A percentile compares a stretch with the other conserved stretches of the same genome.
Evolutionary conservation across 2,113 vertebrate species (phyloP).

Genomic region (Bostrychus sinensis): DNA sequence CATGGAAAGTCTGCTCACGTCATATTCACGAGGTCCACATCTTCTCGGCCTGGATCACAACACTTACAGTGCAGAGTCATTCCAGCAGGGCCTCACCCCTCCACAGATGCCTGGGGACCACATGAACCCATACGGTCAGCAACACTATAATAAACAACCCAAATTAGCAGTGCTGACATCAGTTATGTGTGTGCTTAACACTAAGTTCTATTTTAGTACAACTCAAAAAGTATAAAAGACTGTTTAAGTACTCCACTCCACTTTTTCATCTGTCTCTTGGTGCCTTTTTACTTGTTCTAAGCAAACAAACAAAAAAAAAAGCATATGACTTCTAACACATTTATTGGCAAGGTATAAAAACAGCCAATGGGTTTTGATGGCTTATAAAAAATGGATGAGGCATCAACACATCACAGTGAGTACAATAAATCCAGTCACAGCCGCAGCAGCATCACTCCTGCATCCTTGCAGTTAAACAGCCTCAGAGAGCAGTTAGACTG

Average conservation of each 20-base stretch:
- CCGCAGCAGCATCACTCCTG: neutral
- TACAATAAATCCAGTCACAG: slow-evolving; percentile 12
- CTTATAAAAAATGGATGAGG: slow-evolving; percentile 28
- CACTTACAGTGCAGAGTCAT: slow-evolving; percentile 87
- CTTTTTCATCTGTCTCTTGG: too few species aligned
- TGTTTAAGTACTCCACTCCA: too few species aligned
- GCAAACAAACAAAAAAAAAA: too few species aligned
- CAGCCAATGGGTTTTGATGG: neutral
- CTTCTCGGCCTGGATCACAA: slow-evolving; percentile 88
- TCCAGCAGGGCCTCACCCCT: slow-evolving; percentile 93
- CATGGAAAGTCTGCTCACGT: slow-evolving; percentile 92
- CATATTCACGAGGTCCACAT: slow-evolving; percentile 87
- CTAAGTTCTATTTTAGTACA: too few species aligned
- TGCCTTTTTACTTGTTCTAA: too few species aligned
- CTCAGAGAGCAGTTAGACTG: neutral
- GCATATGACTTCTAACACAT: too few species aligned
- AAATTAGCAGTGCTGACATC: too few species aligned
- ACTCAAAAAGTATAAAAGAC: too few species aligned
- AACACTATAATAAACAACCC: neutral
- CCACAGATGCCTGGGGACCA: slow-evolving; percentile 98
- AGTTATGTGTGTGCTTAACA: too few species aligned
- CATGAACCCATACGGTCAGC: slow-evolving; percentile 96
- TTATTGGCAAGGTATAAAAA: neutral
- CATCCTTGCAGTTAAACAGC: neutral
- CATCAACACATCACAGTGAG: slow-evolving; percentile 1